Conservation (phyloP, 2,113 vertebrate genomes). For the Lontra canadensis region DNA sequence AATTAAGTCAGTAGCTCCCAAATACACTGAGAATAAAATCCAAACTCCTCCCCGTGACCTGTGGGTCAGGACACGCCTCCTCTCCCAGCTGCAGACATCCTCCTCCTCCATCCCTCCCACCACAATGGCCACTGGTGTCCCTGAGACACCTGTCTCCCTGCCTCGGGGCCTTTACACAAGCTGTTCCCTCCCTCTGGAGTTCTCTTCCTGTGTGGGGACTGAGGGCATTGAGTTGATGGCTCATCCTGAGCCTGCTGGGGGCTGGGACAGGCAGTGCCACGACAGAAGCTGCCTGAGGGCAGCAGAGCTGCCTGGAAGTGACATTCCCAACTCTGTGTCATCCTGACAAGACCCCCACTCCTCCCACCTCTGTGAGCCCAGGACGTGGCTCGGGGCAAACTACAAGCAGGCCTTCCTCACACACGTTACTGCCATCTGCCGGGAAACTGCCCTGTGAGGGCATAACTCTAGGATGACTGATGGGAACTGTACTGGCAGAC, state of each 20-base stretch:
- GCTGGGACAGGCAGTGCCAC: fast-evolving
- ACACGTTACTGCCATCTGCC: background rate
- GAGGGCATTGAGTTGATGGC: background rate
- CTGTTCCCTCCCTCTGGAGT: no score
- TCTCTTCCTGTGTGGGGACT: background rate
- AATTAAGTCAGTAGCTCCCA: background rate
- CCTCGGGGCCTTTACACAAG: no score
- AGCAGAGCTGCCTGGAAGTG: background rate
- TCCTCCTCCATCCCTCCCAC: no score
- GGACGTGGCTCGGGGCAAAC: background rate
- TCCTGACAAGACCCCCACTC: background rate
- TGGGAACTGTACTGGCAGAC: no score
- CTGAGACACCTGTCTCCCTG: no score
- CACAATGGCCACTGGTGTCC: background rate
- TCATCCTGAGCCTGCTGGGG: background rate
- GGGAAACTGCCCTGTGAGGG: background rate
- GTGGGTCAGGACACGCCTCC: no score
- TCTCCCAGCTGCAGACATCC: no score
- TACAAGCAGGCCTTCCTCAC: background rate
- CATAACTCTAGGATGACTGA: background rate
- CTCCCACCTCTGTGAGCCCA: background rate
- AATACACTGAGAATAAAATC: background rate
- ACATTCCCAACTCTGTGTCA: background rate
- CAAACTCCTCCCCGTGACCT: no score
- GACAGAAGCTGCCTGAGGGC: background rate